These are phyloP conservation scores for Aselliscus stoliczkanus DNA, from an alignment of 2,797 vertebrate species.

Conservation along the genomic window DNA sequence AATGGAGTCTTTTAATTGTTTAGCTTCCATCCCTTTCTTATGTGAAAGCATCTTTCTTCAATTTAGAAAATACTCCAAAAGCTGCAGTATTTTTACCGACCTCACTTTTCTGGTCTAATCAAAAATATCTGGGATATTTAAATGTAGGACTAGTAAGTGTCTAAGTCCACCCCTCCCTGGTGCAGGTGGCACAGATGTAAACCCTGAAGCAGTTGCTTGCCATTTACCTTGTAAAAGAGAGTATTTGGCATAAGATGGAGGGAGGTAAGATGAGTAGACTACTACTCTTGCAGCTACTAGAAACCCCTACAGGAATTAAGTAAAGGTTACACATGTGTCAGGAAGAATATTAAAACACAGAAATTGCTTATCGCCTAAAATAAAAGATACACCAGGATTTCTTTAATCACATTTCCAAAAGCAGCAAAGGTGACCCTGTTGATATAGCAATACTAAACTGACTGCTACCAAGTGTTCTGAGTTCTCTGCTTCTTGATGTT, in stretches of 20 bases:
- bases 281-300: neutral
- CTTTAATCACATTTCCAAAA: neutral
- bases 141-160: neutral
- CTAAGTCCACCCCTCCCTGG: neutral
- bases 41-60: neutral
- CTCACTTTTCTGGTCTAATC: neutral
- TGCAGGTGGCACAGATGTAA: neutral
- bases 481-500: neutral
- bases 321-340: neutral
- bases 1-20: neutral
- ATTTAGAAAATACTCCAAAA: neutral
- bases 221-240: neutral
- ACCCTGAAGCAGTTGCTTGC: neutral
- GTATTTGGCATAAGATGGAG: neutral
- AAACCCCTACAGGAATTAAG: neutral
- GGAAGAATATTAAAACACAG: neutral
- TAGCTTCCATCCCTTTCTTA: neutral
- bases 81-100: neutral
- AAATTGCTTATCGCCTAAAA: neutral
- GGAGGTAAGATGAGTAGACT: neutral
- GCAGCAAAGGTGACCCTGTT: neutral
- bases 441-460: neutral
- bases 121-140: neutral
- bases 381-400: neutral
- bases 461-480: neutral